Evolutionary conservation across 64 coral and sea anemone species (phyloP), one percentile per base, ranked within the genome.

Genomic region (Pocillopora verrucosa): DNA sequence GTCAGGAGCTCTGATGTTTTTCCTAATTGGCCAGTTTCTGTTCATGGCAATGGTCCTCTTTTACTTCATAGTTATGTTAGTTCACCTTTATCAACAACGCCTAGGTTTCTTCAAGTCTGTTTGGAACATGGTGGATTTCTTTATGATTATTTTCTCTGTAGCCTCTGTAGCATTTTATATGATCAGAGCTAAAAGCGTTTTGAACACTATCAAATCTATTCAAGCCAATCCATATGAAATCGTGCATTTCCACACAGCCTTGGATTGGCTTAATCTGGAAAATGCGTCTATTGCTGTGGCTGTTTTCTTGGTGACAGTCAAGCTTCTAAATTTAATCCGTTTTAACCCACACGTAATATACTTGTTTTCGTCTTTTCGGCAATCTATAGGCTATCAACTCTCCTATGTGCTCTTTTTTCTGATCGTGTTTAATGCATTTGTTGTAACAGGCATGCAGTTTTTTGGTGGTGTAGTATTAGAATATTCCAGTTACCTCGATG

Each of bases 141-240:
- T 76, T 14, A 83, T 91, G 56, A 74, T 91, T 16, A 11, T 91
- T 14, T 84, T 60, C 56, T 83, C 78, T 51, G 67, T 84, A 9
- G 58, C 65, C 1, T 83, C 89, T 36, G 73, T 84, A 19, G 69
- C 16, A 17, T 94, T 83, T 61, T 94, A 89, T 16, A 94, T 94
- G 79, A 30, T 86, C 16, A 94, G 88, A 56, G 75, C 78, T 26
- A 89, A 89, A 59, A 78, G 26, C 16, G 76, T 94, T 57, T 58
- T 86, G 16, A 82, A 72, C 0, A 64, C 67, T 56, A 73, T 94
- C 22, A 25, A 76, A 65, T 36, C 72, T 25, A 56, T 94, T 22
- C 70, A 86, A 64, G 34, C 58, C 0, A 94, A 94, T 86, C 92
- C 92, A 22, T 94, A 76, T n/a, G 92, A 86, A 10, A 89, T 89